These are phyloP conservation scores for Ariopsis seemanni DNA, from an alignment of 2,113 vertebrate species.

Conservation along the genomic window DNA sequence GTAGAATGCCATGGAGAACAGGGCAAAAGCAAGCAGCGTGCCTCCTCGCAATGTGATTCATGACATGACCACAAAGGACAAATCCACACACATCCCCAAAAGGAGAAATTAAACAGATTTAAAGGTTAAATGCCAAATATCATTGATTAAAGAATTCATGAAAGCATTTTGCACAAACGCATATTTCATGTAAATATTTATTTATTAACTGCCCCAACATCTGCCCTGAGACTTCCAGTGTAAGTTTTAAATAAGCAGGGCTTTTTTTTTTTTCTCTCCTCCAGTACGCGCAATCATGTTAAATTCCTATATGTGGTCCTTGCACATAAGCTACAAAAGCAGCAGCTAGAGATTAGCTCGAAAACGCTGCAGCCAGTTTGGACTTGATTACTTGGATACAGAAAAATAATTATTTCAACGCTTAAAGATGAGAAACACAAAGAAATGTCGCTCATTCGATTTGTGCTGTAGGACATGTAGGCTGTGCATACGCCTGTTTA, in stretches of 20 bases:
- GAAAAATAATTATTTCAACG: constrained; percentile 7
- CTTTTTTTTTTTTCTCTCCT: background rate
- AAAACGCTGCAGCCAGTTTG: background rate
- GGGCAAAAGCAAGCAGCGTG: background rate
- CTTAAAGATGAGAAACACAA: constrained; percentile 21
- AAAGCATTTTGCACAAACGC: background rate
- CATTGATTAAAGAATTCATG: background rate
- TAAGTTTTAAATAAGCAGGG: background rate
- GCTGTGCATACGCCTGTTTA: constrained; percentile 14
- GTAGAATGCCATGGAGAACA: background rate
- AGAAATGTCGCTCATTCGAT: background rate
- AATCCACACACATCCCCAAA: background rate
- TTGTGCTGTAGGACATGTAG: background rate
- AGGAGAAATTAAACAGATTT: constrained; percentile 1
- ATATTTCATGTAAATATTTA: background rate
- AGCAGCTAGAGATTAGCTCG: background rate
- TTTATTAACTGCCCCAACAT: background rate
- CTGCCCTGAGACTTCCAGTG: background rate
- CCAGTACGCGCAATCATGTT: background rate
- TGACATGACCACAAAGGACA: background rate
- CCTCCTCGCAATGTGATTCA: background rate
- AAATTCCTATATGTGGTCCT: background rate
- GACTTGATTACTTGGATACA: constrained; percentile 27
- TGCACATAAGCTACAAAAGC: background rate
- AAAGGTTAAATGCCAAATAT: background rate